Conservation (phyloP, 2,113 vertebrate species). For the Scortum barcoo region DNA sequence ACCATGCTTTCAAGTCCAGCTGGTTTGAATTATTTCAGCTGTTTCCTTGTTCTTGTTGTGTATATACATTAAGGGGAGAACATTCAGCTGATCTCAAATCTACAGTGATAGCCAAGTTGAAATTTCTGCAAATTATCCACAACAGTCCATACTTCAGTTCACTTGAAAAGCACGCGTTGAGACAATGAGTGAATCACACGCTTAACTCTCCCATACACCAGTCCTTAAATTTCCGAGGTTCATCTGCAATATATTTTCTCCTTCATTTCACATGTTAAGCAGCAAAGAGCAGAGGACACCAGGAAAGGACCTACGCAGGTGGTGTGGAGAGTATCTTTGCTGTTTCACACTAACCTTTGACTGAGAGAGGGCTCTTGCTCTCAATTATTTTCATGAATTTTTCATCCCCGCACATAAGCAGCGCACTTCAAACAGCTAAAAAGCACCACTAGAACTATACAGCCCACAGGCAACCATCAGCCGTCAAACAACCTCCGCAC, state of each 20-base stretch:
- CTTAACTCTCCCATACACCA: neutral
- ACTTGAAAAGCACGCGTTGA: neutral
- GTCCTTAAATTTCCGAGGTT: neutral
- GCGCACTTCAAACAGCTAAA: conserved; percentile 66
- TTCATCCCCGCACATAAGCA: conserved; percentile 52
- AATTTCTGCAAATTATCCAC: too few relatives aligned
- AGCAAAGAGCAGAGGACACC: neutral
- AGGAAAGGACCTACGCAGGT: conserved; percentile 3
- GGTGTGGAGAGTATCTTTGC: conserved; percentile 26
- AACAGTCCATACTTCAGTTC: neutral
- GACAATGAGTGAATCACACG: neutral
- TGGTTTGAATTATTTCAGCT: neutral
- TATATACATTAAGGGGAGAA: neutral
- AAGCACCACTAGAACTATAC: conserved; percentile 50
- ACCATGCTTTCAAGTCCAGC: neutral
- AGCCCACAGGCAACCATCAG: conserved; percentile 64
- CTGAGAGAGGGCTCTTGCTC: conserved; percentile 33
- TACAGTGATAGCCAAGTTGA: too few relatives aligned
- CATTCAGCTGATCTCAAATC: too few relatives aligned
- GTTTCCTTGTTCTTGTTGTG: neutral
- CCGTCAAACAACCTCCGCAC: conserved; percentile 52
- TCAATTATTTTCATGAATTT: conserved; percentile 68
- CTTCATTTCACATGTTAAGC: neutral
- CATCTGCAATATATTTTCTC: neutral
- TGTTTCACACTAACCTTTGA: conserved; percentile 41